Conservation (phyloP, 2,888 invertebrate genomes). For the Coleophora flavipennella region DNA sequence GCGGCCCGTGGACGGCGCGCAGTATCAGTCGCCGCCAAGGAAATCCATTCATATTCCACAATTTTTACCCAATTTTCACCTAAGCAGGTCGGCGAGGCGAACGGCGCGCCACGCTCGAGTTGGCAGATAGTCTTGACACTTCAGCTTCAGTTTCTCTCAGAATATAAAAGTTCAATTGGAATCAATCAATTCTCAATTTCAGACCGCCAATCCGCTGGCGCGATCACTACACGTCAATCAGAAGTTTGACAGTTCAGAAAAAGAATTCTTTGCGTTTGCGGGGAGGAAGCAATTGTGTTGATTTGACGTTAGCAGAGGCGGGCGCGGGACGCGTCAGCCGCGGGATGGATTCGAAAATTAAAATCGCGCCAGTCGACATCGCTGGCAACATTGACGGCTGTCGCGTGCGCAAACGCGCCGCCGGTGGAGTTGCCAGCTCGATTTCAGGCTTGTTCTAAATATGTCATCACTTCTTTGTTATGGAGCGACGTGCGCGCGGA, state of each 20-base stretch:
- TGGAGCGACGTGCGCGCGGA: slow-evolving; percentile 63
- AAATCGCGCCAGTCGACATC: slow-evolving; percentile 54
- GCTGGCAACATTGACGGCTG: slow-evolving; percentile 57
- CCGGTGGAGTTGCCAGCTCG: slow-evolving; percentile 43
- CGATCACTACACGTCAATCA: slow-evolving; percentile 45
- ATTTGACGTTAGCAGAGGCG: slow-evolving; percentile 14
- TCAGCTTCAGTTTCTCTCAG: slow-evolving; percentile 20
- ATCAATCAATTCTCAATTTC: slow-evolving; percentile 49
- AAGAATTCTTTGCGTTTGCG: slow-evolving; percentile 23
- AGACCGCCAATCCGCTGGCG: slow-evolving; percentile 15
- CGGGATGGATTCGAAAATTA: slow-evolving; percentile 68
- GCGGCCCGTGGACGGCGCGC: slow-evolving; percentile 53
- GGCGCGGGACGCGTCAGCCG: slow-evolving; percentile 37
- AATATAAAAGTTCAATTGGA: slow-evolving; percentile 35
- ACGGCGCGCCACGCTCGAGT: not conserved
- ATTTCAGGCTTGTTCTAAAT: slow-evolving; percentile 73
- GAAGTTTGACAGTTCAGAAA: slow-evolving; percentile 51
- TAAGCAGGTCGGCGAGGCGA: slow-evolving; percentile 6
- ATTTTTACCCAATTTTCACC: slow-evolving; percentile 33
- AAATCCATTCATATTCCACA: slow-evolving; percentile 59
- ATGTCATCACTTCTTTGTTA: slow-evolving; percentile 71
- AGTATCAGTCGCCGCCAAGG: slow-evolving; percentile 33
- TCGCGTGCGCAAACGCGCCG: slow-evolving; percentile 34
- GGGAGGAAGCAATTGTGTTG: slow-evolving; percentile 51
- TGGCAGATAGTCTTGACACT: too few species aligned